These are phyloP conservation scores for Drosophila ohnishii DNA, from an alignment of 1,140 invertebrate species.

Conservation along the genomic window DNA sequence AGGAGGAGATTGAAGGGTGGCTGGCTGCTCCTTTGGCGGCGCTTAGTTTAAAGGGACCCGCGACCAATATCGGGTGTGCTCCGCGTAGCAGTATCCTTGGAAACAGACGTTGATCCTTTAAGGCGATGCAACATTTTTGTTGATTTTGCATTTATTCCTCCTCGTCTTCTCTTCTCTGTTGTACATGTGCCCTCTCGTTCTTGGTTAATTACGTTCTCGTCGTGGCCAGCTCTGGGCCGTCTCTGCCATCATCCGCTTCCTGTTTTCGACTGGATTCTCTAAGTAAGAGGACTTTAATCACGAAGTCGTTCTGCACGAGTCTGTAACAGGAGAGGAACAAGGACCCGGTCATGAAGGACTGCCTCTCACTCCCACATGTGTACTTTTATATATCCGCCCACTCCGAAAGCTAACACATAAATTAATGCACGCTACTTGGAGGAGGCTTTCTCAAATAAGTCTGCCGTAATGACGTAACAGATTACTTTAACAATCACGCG, in stretches of 20 bases:
- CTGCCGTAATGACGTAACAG: conserved; percentile 32
- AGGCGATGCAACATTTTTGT: conserved; percentile 68
- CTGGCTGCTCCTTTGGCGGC: conserved; percentile 20
- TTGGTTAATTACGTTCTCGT: conserved; percentile 53
- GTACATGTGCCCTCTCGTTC: background rate
- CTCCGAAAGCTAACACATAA: conserved; percentile 31
- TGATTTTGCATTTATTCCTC: conserved; percentile 36
- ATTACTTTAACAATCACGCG: conserved; percentile 14
- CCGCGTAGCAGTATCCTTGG: conserved; percentile 36
- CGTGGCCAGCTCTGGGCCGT: conserved; percentile 7
- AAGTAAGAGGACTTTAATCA: conserved; percentile 41
- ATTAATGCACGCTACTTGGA: conserved; percentile 38
- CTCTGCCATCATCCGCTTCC: conserved; percentile 6
- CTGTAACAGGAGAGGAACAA: background rate
- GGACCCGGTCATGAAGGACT: conserved; percentile 16
- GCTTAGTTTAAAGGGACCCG: conserved; percentile 53
- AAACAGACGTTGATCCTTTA: conserved; percentile 34
- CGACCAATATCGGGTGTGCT: conserved; percentile 4
- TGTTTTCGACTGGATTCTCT: conserved; percentile 9
- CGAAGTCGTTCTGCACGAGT: conserved; percentile 12
- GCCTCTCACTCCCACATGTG: conserved; percentile 17
- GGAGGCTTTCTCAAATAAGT: conserved; percentile 26
- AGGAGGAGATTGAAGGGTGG: background rate
- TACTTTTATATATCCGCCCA: conserved; percentile 4
- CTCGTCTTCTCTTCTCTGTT: background rate